Conservation (phyloP, 2,888 invertebrate species). For the Lissocephala sabroskyi region DNA sequence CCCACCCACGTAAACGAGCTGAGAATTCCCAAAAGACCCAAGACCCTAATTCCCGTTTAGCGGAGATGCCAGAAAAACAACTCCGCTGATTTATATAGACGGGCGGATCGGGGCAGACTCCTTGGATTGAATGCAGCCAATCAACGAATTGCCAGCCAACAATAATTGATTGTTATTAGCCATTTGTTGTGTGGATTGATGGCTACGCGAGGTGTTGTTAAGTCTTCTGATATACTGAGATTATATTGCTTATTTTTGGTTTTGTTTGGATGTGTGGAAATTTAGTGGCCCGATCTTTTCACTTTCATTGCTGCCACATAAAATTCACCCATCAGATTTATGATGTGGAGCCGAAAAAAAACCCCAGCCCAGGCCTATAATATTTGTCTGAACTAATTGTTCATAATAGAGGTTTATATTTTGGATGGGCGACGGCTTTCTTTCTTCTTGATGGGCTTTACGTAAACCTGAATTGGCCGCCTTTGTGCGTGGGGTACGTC, state of each 20-base stretch:
- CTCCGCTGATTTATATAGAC: no score
- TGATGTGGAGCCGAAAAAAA: conserved; percentile 47
- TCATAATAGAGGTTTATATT: neutral
- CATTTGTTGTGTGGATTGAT: conserved; percentile 5
- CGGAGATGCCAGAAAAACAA: no score
- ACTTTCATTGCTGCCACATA: conserved; percentile 40
- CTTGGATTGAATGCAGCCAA: neutral
- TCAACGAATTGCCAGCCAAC: conserved; percentile 5
- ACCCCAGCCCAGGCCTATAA: no score
- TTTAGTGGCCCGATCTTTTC: conserved; percentile 31
- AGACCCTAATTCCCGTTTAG: no score
- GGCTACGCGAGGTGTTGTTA: conserved; percentile 4
- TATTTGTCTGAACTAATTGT: conserved; percentile 1
- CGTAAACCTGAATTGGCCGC: neutral
- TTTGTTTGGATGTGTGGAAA: neutral
- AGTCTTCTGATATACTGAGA: conserved; percentile 1
- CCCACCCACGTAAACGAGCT: no score
- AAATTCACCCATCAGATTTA: conserved; percentile 42
- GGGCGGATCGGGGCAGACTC: no score
- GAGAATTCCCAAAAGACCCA: no score
- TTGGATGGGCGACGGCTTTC: no score
- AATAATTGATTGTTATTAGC: conserved; percentile 6
- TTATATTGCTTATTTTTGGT: neutral
- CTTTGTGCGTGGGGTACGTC: neutral
- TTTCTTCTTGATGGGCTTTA: neutral